A percentile compares a stretch with the other conserved stretches of the same genome.
phyloP scores from a whole-genome alignment of 1,140 invertebrate genomes.

The Drosophila funebris region DNA sequence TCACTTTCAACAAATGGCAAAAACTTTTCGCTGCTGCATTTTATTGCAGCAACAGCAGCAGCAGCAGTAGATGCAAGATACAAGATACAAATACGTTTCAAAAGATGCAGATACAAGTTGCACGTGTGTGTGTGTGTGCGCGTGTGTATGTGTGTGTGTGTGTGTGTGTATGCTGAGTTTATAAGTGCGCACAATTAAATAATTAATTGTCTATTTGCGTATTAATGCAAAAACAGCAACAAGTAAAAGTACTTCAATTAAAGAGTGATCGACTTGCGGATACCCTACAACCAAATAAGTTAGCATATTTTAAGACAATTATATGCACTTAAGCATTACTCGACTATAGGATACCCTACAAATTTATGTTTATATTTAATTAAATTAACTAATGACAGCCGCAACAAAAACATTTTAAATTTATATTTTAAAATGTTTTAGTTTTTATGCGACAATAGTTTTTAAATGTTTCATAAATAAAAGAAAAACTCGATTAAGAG shows the following conservation, averaged over 20 bases:
- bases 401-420: no score
- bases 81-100: constrained; percentile 39
- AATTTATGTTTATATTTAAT: no score
- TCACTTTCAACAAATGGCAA: constrained; percentile 49
- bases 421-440: no score
- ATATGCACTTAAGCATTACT: no score
- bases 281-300: background rate
- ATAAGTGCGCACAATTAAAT: constrained; percentile 27
- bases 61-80: no score
- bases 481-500: background rate
- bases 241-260: background rate
- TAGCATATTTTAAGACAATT: no score
- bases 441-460: no score
- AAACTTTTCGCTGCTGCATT: constrained; percentile 49
- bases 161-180: background rate
- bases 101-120: constrained; percentile 27
- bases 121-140: background rate
- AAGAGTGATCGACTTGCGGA: background rate
- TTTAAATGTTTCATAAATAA: no score
- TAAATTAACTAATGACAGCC: no score
- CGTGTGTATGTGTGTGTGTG: constrained; percentile 3
- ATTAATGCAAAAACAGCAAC: constrained; percentile 11
- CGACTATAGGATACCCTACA: no score
- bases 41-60: constrained; percentile 43
- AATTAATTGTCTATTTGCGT: constrained; percentile 15